Percentiles rank a stretch among this genome's conserved stretches.
These are phyloP conservation scores for Pluvianellus socialis DNA, from an alignment of 2,113 vertebrate species.

Conservation along the genomic window DNA sequence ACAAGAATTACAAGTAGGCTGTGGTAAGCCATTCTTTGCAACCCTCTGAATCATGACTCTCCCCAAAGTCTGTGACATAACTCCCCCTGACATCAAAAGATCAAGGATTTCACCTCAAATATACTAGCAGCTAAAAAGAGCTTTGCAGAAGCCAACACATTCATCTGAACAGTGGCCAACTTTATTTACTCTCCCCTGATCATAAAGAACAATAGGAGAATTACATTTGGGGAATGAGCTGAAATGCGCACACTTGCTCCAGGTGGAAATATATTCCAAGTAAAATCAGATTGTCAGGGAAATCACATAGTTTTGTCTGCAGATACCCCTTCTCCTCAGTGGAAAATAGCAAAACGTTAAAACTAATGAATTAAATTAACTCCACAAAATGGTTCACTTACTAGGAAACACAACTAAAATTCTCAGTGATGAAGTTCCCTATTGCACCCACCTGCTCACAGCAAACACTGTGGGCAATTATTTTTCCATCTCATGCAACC, in stretches of 20 bases:
- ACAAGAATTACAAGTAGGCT: background rate
- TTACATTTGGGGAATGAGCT: background rate
- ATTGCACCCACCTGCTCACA: background rate
- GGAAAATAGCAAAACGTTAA: background rate
- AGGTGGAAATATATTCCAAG: background rate
- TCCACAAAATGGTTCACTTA: background rate
- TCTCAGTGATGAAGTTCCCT: background rate
- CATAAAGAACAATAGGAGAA: background rate
- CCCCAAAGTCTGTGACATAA: rapidly evolving
- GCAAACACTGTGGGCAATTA: background rate
- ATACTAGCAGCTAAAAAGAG: background rate
- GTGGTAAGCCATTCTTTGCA: background rate
- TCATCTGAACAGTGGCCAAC: background rate
- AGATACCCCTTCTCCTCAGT: background rate
- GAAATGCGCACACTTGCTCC: background rate
- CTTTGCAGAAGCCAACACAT: background rate
- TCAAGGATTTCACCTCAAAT: background rate
- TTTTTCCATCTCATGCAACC: background rate
- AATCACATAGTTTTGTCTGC: background rate
- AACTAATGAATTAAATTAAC: background rate
- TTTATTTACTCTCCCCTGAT: background rate
- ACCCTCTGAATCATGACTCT: background rate
- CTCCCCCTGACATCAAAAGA: background rate
- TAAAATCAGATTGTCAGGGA: background rate
- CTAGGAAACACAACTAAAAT: background rate